Conservation (phyloP, 2,113 vertebrate genomes). For the Spea bombifrons region DNA sequence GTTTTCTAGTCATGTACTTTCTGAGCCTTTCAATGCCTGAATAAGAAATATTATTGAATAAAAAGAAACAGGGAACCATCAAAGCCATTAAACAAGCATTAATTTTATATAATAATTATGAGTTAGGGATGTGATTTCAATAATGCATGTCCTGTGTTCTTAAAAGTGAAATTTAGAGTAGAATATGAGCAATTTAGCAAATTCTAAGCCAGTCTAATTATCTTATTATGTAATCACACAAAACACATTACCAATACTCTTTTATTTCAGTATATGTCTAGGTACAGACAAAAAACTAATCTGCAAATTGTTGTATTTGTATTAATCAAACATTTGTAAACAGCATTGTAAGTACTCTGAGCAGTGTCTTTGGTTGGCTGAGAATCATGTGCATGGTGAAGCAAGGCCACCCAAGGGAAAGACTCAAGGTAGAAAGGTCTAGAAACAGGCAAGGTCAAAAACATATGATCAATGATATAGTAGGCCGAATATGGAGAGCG, state of each 20-base stretch:
- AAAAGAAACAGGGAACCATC: conserved; percentile 8
- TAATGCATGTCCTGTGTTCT: conserved; percentile 27
- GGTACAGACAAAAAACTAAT: no score
- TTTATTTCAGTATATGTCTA: neutral
- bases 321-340: no score
- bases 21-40: neutral
- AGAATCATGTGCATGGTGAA: no score
- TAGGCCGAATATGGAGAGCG: no score
- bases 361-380: no score
- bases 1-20: neutral
- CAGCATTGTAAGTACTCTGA: no score
- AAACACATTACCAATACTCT: neutral
- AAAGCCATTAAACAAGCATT: conserved; percentile 37
- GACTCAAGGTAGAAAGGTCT: no score
- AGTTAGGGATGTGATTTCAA: conserved; percentile 30
- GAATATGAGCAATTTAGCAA: neutral
- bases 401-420: no score
- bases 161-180: conserved; percentile 21
- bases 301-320: no score
- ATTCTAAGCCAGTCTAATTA: conserved; percentile 3
- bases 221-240: neutral
- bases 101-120: conserved; percentile 34
- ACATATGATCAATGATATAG: no score
- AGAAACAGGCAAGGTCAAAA: no score
- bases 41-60: conserved; percentile 9